phyloP scores from a whole-genome alignment of 2,888 invertebrate species.

The Agrenia bidenticulata region DNA sequence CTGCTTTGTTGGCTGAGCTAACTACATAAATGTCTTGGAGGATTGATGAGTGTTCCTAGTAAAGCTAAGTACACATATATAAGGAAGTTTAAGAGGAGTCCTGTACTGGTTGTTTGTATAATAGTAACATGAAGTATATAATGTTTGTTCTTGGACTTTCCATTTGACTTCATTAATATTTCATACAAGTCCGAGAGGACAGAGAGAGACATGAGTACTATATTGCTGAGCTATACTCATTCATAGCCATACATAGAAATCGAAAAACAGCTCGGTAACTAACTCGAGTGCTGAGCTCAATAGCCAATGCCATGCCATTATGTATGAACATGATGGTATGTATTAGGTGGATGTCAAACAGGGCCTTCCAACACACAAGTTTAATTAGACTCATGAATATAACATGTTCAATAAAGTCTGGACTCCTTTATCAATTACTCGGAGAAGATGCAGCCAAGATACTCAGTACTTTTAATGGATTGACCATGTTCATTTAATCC shows the following conservation, averaged over 20 bases:
- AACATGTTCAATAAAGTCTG: too few species aligned
- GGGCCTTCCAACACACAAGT: slow-evolving; percentile 10
- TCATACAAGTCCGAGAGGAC: slow-evolving; percentile 34
- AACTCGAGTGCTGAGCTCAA: too few species aligned
- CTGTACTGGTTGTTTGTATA: slow-evolving; percentile 1
- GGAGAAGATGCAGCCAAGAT: too few species aligned
- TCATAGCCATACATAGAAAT: background rate
- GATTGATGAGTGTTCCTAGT: slow-evolving; percentile 30
- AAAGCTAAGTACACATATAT: too few species aligned
- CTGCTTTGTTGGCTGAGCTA: slow-evolving; percentile 4
- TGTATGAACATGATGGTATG: too few species aligned
- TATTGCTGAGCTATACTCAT: background rate
- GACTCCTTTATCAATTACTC: too few species aligned
- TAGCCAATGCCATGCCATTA: too few species aligned
- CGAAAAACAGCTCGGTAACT: too few species aligned
- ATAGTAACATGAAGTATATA: background rate
- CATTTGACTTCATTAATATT: slow-evolving; percentile 48
- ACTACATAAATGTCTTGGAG: slow-evolving; percentile 34
- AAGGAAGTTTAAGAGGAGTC: too few species aligned
- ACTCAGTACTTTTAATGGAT: too few species aligned
- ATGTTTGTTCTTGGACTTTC: slow-evolving; percentile 28
- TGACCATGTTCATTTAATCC: too few species aligned
- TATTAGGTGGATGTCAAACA: too few species aligned
- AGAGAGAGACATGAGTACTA: slow-evolving; percentile 12
- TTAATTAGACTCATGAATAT: slow-evolving; percentile 33